These are phyloP conservation scores for Himalopsyche kuldschensis DNA, from an alignment of 2,888 invertebrate species.

Conservation along the genomic window DNA sequence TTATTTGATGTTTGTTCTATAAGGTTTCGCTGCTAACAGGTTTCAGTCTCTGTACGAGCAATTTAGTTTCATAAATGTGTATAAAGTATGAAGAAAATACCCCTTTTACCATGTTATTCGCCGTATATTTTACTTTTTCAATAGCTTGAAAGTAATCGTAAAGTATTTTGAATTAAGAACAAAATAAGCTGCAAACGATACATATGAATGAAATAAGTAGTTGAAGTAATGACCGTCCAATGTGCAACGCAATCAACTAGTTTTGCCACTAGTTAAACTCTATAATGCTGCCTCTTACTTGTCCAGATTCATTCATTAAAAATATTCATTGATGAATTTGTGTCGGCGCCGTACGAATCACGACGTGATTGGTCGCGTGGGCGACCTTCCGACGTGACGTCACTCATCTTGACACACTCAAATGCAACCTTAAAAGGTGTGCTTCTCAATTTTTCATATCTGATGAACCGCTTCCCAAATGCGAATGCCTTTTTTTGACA, in stretches of 20 bases:
- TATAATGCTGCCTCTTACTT: constrained; percentile 15
- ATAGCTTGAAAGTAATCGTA: no score
- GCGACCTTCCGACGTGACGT: constrained; percentile 26
- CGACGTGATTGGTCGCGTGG: constrained; percentile 17
- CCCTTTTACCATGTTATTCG: no score
- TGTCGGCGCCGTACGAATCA: constrained; percentile 15
- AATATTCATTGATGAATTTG: constrained; percentile 34
- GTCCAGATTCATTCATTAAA: constrained; percentile 29
- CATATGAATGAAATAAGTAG: neutral
- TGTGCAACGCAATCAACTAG: no score
- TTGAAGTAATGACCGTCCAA: no score
- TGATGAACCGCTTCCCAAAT: neutral
- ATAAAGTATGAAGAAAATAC: no score
- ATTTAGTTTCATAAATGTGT: no score
- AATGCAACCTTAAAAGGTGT: neutral
- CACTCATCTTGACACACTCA: constrained; percentile 3
- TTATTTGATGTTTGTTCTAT: no score
- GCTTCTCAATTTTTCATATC: neutral
- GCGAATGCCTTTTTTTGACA: no score
- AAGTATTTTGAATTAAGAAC: no score
- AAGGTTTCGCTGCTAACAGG: no score
- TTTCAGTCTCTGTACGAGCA: no score
- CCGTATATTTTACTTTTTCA: no score
- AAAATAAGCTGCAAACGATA: neutral
- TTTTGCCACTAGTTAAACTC: neutral